Percentiles rank a stretch among this genome's conserved stretches.
phyloP scores from a whole-genome alignment of 2,888 invertebrate genomes.

The Tipula lateralis region DNA sequence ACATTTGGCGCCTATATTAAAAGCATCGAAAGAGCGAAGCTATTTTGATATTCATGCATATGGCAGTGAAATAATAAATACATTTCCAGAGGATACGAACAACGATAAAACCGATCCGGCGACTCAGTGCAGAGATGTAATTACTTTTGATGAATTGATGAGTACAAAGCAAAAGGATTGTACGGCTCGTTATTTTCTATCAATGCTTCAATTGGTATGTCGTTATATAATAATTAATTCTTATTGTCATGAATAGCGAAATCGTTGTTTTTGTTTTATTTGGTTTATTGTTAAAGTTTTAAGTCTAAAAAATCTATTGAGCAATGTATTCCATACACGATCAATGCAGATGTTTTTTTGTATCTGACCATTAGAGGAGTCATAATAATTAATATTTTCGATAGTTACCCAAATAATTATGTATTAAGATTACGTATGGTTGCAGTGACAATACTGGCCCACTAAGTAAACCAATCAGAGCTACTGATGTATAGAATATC shows the following conservation, averaged over 20 bases:
- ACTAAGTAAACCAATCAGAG: no score
- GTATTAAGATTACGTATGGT: no score
- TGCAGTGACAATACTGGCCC: no score
- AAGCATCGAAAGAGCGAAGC: neutral
- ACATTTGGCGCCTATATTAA: conserved; percentile 12
- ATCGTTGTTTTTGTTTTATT: neutral
- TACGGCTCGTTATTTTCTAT: neutral
- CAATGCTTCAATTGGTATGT: conserved; percentile 19
- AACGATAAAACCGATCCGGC: neutral
- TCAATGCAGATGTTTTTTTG: no score
- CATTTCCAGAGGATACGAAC: neutral
- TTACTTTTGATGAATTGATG: neutral
- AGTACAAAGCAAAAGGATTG: neutral
- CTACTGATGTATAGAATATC: no score
- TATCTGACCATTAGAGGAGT: no score
- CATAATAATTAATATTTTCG: no score
- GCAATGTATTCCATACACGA: no score
- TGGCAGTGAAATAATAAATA: neutral
- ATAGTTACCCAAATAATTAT: no score
- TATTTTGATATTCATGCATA: conserved; percentile 27
- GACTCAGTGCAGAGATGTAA: neutral
- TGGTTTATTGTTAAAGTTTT: no score
- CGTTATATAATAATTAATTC: neutral
- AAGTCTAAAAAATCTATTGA: no score
- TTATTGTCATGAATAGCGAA: neutral